Conservation (phyloP, 2,113 vertebrate genomes). For the Ceyx melanurus region DNA sequence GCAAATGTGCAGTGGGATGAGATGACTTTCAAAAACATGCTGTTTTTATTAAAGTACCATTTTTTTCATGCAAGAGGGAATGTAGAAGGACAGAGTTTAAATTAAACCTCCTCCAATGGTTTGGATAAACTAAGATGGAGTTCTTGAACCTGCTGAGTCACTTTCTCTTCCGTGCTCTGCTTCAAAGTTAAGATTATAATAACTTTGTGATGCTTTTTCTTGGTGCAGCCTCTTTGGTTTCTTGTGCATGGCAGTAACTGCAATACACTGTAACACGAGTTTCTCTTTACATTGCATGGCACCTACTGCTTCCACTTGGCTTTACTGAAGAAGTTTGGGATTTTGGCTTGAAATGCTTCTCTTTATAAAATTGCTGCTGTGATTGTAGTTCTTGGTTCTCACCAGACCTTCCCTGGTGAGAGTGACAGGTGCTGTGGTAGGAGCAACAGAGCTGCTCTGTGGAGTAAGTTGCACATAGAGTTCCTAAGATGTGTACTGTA, state of each 20-base stretch:
- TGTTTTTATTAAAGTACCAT: not conserved
- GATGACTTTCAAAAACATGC: not conserved
- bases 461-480: fast-evolving
- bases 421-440: not conserved
- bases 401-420: not conserved
- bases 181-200: not conserved
- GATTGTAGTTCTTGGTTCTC: not conserved
- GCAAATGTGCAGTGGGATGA: not conserved
- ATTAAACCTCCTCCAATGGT: not conserved
- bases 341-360: not conserved
- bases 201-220: conserved; percentile 32
- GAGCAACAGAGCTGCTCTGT: not conserved
- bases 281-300: conserved; percentile 18
- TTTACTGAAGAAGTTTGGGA: not conserved
- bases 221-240: not conserved
- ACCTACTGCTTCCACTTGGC: not conserved
- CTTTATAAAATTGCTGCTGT: not conserved
- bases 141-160: conserved; percentile 6
- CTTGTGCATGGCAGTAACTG: not conserved
- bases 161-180: not conserved
- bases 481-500: not conserved
- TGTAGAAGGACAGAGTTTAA: not conserved
- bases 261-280: not conserved
- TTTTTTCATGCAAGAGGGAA: not conserved
- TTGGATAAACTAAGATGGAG: conserved; percentile 37